These are phyloP conservation scores for Electrona antarctica DNA, from an alignment of 2,113 vertebrate genomes.

Conservation along the genomic window DNA sequence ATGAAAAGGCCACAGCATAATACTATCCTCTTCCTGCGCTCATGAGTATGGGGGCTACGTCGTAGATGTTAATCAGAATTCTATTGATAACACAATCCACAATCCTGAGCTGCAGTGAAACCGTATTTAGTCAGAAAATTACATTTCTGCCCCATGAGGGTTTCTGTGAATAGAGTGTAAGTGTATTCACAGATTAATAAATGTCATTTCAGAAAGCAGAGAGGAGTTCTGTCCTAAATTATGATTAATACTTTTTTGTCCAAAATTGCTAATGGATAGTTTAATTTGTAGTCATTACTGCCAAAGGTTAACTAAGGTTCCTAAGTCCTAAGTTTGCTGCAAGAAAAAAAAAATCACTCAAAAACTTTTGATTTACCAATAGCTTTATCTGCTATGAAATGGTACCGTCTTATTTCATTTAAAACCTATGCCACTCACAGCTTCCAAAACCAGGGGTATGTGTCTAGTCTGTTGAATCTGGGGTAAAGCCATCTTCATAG, in stretches of 20 bases:
- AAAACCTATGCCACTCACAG: too few relatives aligned
- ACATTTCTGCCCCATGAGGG: neutral
- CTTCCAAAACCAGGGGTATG: too few relatives aligned
- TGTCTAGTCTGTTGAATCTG: too few relatives aligned
- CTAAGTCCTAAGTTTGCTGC: conserved; percentile 19
- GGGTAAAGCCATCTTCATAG: too few relatives aligned
- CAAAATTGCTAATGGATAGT: neutral
- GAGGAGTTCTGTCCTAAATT: neutral
- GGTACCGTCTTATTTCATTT: too few relatives aligned
- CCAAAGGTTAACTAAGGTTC: conserved; percentile 17
- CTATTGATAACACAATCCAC: neutral
- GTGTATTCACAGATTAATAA: neutral
- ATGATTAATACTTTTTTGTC: neutral
- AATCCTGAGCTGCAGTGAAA: neutral
- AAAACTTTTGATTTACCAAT: neutral
- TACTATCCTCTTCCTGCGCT: neutral
- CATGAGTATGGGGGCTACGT: neutral
- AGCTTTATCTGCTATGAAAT: neutral
- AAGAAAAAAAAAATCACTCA: neutral
- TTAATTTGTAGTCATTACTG: neutral
- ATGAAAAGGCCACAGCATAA: conserved; percentile 1
- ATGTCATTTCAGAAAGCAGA: neutral
- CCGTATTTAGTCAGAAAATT: conserved; percentile 8
- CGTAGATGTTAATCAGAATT: conserved; percentile 2
- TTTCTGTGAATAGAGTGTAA: conserved; percentile 13